Percentiles rank a stretch among this genome's conserved stretches.
These are phyloP conservation scores for Tachysurus vachellii DNA, from an alignment of 2,113 vertebrate species.

Conservation along the genomic window DNA sequence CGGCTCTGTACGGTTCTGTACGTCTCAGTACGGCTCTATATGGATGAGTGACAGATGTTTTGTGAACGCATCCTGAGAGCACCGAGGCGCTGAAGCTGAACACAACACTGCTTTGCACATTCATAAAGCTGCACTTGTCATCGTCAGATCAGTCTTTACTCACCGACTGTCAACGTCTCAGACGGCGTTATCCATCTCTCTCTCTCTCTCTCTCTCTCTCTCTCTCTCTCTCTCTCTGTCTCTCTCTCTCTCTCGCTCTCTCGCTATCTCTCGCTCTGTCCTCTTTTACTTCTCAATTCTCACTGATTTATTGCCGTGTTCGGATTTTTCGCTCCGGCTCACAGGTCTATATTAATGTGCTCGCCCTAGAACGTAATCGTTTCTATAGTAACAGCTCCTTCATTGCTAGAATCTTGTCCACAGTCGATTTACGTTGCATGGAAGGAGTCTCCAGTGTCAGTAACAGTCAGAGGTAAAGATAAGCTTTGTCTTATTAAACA, in stretches of 20 bases:
- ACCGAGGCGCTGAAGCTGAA: not conserved
- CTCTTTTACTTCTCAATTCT: not conserved
- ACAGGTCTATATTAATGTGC: not conserved
- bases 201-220: not conserved
- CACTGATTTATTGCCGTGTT: not conserved
- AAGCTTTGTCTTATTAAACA: not conserved
- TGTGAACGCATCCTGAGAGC: not conserved
- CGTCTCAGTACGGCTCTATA: not conserved
- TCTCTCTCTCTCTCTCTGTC: constrained; percentile 37
- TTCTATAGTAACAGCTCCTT: not conserved
- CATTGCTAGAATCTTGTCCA: no score
- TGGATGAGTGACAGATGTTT: not conserved
- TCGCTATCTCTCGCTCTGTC: not conserved
- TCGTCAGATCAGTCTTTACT: constrained; percentile 23
- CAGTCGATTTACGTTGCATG: not conserved
- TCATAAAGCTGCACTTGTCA: constrained; percentile 20
- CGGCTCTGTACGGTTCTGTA: not conserved
- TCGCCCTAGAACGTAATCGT: not conserved
- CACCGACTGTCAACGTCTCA: constrained; percentile 34
- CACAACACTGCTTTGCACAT: constrained; percentile 14
- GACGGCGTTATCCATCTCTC: constrained; percentile 31
- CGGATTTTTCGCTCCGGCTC: not conserved
- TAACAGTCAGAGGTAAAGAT: not conserved
- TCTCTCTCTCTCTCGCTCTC: not conserved
- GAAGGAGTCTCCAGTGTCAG: not conserved